Evolutionary conservation across 1,140 invertebrate genomes (phyloP), one percentile per base, ranked within the genome.

Genomic region (Heliconius nattereri): DNA sequence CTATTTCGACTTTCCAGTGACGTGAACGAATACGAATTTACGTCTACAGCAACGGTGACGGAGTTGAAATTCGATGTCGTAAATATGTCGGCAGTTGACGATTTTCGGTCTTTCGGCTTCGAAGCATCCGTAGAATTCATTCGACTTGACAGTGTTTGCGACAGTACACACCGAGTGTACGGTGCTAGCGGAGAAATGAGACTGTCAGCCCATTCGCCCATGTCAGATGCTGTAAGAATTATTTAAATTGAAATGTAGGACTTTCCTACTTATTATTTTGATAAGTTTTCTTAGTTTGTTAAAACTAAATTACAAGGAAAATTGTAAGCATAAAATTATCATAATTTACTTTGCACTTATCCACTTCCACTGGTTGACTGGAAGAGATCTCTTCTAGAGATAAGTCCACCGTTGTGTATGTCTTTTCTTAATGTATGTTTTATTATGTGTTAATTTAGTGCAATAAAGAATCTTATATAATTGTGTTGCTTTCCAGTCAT

Each of bases 91-190:
- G 96, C 97, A 0, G 94, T 96, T 9, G 97, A 98, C 85, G 98
- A 98, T 93, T 98, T 97, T 87, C 96, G 97, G 75, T 97, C 97
- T 76, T 95, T 98, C 60, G 97, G 96, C 79, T 98, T 98, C 89
- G 97, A 98, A 91, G 98, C 97, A 26, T 96, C 96, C 54, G 98
- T 97, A 90, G 97, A 98, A 87, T 98, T 98, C 85, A 95, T 98
- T 1, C 96, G 97, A 86, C 78, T 92, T 20, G 95, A 96, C 73
- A 92, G 96, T 26, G 92, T 95, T 32, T 98, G 97, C 87, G 94
- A 96, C 72, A 98, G 97, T 85, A 92, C 95, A 29, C 95, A 97
- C 80, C 94, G 96, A 76, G 96, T 97, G 40, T 95, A 95, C 29
- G 97, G 97, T n/a, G 95, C 97, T 6, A 97, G 97, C 79, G 97